Evolutionary conservation across 2,888 invertebrate genomes (phyloP), one percentile per base, ranked within the genome.

Genomic region (Tenthredo scrophulariae): DNA sequence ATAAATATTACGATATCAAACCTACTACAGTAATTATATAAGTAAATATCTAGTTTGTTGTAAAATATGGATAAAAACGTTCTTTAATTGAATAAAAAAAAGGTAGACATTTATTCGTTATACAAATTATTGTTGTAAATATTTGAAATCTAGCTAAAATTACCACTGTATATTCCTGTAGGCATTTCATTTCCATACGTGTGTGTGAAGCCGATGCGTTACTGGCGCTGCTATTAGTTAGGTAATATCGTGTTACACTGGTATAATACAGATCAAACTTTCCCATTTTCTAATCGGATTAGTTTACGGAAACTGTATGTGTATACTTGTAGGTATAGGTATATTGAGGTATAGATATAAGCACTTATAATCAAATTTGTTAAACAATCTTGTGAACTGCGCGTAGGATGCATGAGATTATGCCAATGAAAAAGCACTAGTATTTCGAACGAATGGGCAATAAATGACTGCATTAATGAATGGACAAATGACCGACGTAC

Each of bases 261-360:
- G 80, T 43, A 74, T 67, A 43, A 67, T 83, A 83, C 67, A 70
- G 46, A 83, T 65, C 29, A 67, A 83, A 83, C 83, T 83, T 83
- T 83, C 83, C 83, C 67, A 67, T 83, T 83, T 83, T 83, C 83
- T 83, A 83, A 83, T 83, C 83, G 37, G 46, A 83, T 83, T 83
- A 83, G 37, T 80, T 54, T 54, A 58, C 62, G 22, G 29, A 50
- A 50, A 79, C 37, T 62, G 43, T 15, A 37, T 1, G 10, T 26
- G 22, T 43, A 46, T 26, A 37, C 37, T 15, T n/a, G 10, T 26
- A 26, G n/a, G 10, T 62, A 13, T 62, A 22, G 7, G 26, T 62
- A 10, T 22, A 62, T 62, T n/a, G 2, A 62, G 13, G 62, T 26
- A 62, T 54, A n/a, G 54, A n/a, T 54, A n/a, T 54, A 18, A n/a